A percentile compares a stretch with the other conserved stretches of the same genome.
Conservation (phyloP, 2,113 vertebrate genomes). For the Ornithorhynchus anatinus region DNA sequence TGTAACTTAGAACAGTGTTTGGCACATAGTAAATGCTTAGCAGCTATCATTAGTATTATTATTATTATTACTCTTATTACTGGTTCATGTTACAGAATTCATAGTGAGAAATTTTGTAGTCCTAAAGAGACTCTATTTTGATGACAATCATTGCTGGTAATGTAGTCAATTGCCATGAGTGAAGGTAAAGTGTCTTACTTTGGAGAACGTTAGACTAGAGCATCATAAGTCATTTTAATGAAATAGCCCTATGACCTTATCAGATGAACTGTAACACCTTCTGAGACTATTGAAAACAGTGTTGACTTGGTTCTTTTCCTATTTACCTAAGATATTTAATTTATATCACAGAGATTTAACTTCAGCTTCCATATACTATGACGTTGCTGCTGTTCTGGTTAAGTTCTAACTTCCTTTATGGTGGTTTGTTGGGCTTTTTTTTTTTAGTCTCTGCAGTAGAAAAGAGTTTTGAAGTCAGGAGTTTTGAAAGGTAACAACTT, state of each 20-base stretch:
- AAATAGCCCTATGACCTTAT: slow-evolving; percentile 50
- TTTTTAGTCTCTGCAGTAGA: too few species aligned
- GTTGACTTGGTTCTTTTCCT: slow-evolving; percentile 41
- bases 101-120: slow-evolving; percentile 1
- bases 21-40: too few species aligned
- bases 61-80: neutral
- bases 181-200: slow-evolving; percentile 50
- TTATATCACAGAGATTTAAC: slow-evolving; percentile 39
- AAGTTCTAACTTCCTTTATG: too few species aligned
- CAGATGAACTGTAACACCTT: slow-evolving; percentile 59
- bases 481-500: too few species aligned
- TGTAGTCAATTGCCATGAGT: slow-evolving; percentile 27
- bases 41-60: too few species aligned
- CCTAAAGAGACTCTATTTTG: slow-evolving; percentile 44
- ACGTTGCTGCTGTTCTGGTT: too few species aligned
- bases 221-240: slow-evolving; percentile 53
- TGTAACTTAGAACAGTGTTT: too few species aligned
- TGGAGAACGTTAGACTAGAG: slow-evolving; percentile 35
- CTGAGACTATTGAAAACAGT: slow-evolving; percentile 32
- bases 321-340: slow-evolving; percentile 57
- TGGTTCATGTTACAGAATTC: neutral
- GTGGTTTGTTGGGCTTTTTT: too few species aligned
- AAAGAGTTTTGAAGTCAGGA: too few species aligned
- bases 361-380: too few species aligned
- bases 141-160: slow-evolving; percentile 22